Conservation (phyloP, 2,888 invertebrate genomes). For the Lacanobia oleracea region DNA sequence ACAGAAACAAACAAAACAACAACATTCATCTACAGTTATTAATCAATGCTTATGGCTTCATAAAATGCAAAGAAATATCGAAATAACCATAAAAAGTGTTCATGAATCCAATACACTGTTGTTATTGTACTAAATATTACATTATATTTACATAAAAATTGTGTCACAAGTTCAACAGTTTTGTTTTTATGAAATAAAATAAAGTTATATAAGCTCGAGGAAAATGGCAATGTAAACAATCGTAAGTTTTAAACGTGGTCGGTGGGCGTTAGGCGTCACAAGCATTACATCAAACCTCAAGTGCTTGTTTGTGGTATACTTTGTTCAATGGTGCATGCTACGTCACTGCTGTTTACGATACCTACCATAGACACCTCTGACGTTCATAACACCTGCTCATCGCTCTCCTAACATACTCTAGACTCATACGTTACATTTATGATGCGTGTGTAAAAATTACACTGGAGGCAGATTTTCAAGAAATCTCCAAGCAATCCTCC, state of each 20-base stretch:
- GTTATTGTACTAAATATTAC: conserved; percentile 13
- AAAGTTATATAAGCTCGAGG: conserved; percentile 51
- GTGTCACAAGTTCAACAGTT: conserved; percentile 24
- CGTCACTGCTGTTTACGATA: conserved; percentile 55
- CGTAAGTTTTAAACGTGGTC: conserved; percentile 37
- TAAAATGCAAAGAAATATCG: neutral
- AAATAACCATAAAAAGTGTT: conserved; percentile 6
- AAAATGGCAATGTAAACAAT: conserved; percentile 57
- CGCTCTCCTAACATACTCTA: conserved; percentile 11
- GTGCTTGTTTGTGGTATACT: conserved; percentile 37
- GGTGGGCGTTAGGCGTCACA: conserved; percentile 46
- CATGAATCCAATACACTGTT: conserved; percentile 8
- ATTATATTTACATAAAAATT: conserved; percentile 30
- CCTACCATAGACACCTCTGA: conserved; percentile 37
- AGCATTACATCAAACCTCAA: conserved; percentile 41
- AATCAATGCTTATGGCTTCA: neutral
- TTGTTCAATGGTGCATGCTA: conserved; percentile 23
- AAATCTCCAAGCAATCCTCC: conserved; percentile 13
- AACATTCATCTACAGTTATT: neutral
- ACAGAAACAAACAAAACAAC: neutral
- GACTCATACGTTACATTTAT: neutral
- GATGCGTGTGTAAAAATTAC: conserved; percentile 9
- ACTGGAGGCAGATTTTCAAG: neutral
- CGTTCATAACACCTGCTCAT: conserved; percentile 40
- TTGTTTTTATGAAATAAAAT: conserved; percentile 46